These are phyloP conservation scores for human DNA, from an alignment of 2,113 vertebrate species.

Conservation along the genomic window DNA sequence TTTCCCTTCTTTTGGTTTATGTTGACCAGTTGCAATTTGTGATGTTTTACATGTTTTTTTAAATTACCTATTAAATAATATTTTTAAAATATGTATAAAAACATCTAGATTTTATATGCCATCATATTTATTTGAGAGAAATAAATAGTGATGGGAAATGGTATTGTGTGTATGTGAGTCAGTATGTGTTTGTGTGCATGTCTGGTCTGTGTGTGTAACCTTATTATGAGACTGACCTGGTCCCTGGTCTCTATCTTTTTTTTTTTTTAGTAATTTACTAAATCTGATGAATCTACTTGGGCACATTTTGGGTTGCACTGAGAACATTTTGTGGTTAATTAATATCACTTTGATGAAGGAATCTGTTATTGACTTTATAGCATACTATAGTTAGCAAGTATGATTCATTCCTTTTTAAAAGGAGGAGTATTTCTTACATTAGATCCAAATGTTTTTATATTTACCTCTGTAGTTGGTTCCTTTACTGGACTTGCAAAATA, in stretches of 20 bases:
- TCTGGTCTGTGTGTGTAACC: neutral
- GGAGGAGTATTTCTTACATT: neutral
- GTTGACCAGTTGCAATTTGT: neutral
- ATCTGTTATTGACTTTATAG: neutral
- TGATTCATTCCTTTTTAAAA: neutral
- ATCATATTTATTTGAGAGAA: neutral
- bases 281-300: neutral
- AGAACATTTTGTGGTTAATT: neutral
- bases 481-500: neutral
- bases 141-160: neutral
- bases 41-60: neutral
- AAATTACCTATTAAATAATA: neutral
- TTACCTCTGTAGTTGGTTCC: neutral
- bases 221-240: neutral
- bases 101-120: neutral
- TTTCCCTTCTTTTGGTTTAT: neutral
- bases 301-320: neutral
- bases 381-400: neutral
- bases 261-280: neutral
- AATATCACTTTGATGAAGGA: neutral
- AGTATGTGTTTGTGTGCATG: neutral
- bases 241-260: neutral
- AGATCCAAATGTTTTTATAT: neutral
- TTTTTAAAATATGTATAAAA: neutral
- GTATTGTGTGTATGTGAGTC: neutral